Evolutionary conservation across 2,888 invertebrate genomes (phyloP), one percentile per base, ranked within the genome.

Genomic region (Drosophila anomelani): DNA sequence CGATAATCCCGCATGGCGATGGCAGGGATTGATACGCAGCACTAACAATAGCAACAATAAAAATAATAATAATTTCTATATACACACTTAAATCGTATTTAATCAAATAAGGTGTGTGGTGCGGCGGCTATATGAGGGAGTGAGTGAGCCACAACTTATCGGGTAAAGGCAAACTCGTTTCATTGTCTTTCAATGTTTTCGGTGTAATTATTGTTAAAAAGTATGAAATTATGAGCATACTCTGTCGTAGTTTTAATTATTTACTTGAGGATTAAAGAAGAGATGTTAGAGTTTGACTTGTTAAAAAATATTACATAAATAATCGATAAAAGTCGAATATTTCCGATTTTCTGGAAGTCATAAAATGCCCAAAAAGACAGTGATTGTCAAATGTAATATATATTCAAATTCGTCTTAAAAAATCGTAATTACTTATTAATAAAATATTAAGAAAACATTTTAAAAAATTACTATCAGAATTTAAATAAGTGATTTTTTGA

Each of bases 101-200:
- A 87, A 87, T 85, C 83, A 66, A 82, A 89, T 89, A 83, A 89
- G 88, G 89, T 83, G 89, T 83, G 71, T 61, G 85, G 29, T 77
- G n/a, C n/a, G n/a, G 85, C 76, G 78, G 73, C 68, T 63, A 72
- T 80, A 49, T 44, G 73, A 76, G 66, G 81, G 76, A 76, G 66
- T 84, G 76, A 61, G 68, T 84, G 79, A 64, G 74, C 80, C 80
- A 61, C 80, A 77, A 81, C 58, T 81, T 78, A 89, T 89, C 85
- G 76, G 71, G 49, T 58, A 81, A 78, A 78, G 56, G 61, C 82
- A 89, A 83, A 89, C 89, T 88, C 83, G 83, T 89, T 83, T 88
- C 89, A 87, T 87, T 87, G 83, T 81, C 89, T 89, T 85, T 83
- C 84, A 76, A 88, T 80, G 61, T 73, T 77, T 74, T 76, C 66